Evolutionary conservation across 2,888 invertebrate species (phyloP).

Genomic region (Lutraria lutraria): DNA sequence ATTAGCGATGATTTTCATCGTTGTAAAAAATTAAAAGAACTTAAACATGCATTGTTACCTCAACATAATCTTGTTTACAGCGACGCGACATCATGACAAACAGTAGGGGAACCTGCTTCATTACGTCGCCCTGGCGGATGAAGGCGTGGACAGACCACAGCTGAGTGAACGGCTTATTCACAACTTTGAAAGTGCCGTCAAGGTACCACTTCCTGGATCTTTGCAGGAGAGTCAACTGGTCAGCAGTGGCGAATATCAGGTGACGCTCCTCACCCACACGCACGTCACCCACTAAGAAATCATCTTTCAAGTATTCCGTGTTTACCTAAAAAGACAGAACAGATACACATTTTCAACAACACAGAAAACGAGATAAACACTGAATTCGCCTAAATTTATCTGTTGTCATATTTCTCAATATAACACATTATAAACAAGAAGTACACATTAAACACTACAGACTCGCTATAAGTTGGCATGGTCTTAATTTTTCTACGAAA

Average conservation of each 20-base stretch:
- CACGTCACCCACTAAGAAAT: background rate
- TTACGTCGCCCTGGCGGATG: background rate
- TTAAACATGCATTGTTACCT: no score
- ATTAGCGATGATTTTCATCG: background rate
- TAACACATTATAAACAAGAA: background rate
- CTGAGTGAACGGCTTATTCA: constrained; percentile 23
- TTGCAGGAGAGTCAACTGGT: constrained; percentile 3
- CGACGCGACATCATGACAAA: constrained; percentile 2
- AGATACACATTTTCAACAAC: background rate
- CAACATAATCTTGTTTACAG: constrained; percentile 9
- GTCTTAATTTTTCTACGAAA: no score
- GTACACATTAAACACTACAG: background rate
- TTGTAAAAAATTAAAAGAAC: background rate
- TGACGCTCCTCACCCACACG: background rate
- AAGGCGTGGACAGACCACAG: background rate
- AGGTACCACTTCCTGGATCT: background rate
- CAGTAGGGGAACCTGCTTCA: constrained; percentile 28
- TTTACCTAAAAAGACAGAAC: background rate
- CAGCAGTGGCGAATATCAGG: background rate
- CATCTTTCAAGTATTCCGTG: constrained; percentile 5
- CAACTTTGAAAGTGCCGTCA: background rate
- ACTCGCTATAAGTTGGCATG: no score
- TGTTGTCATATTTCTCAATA: no score
- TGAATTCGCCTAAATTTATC: no score
- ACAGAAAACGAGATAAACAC: background rate